phyloP scores from a whole-genome alignment of 1,140 invertebrate species.

The Drosophila cardini region DNA sequence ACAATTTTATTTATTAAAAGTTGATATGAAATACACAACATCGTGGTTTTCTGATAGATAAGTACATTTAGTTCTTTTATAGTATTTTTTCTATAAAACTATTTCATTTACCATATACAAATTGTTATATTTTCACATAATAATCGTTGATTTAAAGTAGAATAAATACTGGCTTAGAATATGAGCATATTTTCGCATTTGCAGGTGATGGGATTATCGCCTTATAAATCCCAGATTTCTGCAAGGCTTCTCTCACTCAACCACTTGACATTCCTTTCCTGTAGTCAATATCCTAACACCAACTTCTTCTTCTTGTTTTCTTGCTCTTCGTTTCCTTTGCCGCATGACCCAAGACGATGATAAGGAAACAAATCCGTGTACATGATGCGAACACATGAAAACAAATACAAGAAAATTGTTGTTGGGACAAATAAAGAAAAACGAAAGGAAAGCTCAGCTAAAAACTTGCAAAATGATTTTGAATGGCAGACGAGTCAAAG shows the following conservation, averaged over 20 bases:
- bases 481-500: conserved; percentile 55
- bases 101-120: too few species aligned
- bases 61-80: too few species aligned
- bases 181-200: conserved; percentile 15
- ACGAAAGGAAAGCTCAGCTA: conserved; percentile 53
- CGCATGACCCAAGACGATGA: conserved; percentile 40
- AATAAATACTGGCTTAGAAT: neutral
- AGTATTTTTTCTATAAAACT: too few species aligned
- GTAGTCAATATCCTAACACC: neutral
- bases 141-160: neutral
- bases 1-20: neutral
- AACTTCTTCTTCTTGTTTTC: neutral
- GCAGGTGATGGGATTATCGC: conserved; percentile 24
- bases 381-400: conserved; percentile 43
- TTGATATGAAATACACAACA: too few species aligned
- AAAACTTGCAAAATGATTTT: conserved; percentile 77
- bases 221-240: conserved; percentile 25
- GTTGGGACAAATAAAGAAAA: conserved; percentile 4
- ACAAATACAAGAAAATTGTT: conserved; percentile 26
- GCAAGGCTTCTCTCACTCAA: conserved; percentile 7
- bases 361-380: conserved; percentile 69
- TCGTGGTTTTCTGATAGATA: too few species aligned
- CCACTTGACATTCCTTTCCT: conserved; percentile 26
- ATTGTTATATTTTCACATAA: too few species aligned
- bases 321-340: neutral